These are phyloP conservation scores for Harpegnathos saltator DNA, from an alignment of 1,140 invertebrate genomes.

Conservation along the genomic window DNA sequence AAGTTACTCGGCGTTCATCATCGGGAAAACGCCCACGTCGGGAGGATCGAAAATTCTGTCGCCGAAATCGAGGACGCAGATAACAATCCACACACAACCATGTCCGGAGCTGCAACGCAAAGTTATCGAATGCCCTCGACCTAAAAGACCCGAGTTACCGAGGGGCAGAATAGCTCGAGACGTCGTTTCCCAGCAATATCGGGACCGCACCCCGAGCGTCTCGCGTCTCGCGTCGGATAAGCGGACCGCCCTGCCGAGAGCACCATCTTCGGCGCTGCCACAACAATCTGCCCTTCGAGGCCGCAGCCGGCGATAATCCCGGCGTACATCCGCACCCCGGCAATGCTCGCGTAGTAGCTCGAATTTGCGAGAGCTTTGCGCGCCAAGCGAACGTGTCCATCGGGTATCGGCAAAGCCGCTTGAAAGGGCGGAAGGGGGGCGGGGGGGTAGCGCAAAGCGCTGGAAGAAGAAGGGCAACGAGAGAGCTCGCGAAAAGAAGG, in stretches of 20 bases:
- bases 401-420: neutral
- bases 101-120: too few species aligned
- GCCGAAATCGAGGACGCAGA: too few species aligned
- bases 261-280: slow-evolving; percentile 19
- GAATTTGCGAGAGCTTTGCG: slow-evolving; percentile 10
- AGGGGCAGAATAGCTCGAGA: neutral
- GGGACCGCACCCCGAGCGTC: neutral
- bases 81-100: too few species aligned
- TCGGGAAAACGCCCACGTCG: too few species aligned
- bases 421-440: neutral
- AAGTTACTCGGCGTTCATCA: too few species aligned
- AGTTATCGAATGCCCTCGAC: too few species aligned
- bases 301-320: slow-evolving; percentile 44
- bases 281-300: slow-evolving; percentile 15
- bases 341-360: slow-evolving; percentile 3
- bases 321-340: slow-evolving; percentile 27
- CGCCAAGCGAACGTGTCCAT: slow-evolving; percentile 28
- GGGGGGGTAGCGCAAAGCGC: neutral
- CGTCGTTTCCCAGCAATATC: slow-evolving; percentile 1
- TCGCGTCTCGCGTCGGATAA: slow-evolving; percentile 22
- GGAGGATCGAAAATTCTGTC: too few species aligned
- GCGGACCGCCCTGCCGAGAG: slow-evolving; percentile 5
- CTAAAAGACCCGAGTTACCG: neutral
- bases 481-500: slow-evolving; percentile 43
- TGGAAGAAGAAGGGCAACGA: neutral